Evolutionary conservation across 2,888 invertebrate species (phyloP).

Genomic region (Lochmaea capreae): DNA sequence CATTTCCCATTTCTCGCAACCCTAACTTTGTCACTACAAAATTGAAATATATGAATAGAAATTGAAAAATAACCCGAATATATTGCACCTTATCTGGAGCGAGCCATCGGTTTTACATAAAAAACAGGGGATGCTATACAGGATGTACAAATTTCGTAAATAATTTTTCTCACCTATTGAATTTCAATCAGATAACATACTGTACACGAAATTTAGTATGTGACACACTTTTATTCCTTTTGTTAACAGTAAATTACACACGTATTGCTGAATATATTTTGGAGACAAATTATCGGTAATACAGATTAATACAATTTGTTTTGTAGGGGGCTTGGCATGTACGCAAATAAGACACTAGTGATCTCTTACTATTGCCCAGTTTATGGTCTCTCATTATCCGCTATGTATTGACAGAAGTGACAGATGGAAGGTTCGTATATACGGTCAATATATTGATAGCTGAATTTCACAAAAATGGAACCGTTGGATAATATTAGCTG

Average conservation of each 20-base stretch:
- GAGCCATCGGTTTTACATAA: constrained; percentile 33
- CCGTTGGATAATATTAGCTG: too few species aligned
- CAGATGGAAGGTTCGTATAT: too few species aligned
- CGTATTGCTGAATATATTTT: too few species aligned
- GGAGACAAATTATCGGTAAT: too few species aligned
- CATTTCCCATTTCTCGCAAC: constrained; percentile 44
- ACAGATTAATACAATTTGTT: too few species aligned
- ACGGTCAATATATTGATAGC: too few species aligned
- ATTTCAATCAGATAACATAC: constrained; percentile 10
- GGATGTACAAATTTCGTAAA: constrained; percentile 13
- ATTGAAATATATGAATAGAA: constrained; percentile 45
- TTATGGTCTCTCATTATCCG: too few species aligned
- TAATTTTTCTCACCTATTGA: constrained; percentile 5
- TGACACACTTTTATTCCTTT: neutral
- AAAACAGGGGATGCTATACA: constrained; percentile 12
- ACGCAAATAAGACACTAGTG: too few species aligned
- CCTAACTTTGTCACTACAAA: constrained; percentile 43
- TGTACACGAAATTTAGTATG: neutral
- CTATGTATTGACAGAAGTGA: too few species aligned
- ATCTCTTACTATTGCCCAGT: too few species aligned
- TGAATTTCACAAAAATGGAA: too few species aligned
- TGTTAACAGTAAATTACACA: neutral
- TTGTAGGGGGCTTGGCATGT: too few species aligned
- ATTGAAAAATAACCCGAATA: constrained; percentile 44
- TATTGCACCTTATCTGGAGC: constrained; percentile 38